phyloP scores from a whole-genome alignment of 2,797 vertebrate species.

The Pipistrellus nathusii region DNA sequence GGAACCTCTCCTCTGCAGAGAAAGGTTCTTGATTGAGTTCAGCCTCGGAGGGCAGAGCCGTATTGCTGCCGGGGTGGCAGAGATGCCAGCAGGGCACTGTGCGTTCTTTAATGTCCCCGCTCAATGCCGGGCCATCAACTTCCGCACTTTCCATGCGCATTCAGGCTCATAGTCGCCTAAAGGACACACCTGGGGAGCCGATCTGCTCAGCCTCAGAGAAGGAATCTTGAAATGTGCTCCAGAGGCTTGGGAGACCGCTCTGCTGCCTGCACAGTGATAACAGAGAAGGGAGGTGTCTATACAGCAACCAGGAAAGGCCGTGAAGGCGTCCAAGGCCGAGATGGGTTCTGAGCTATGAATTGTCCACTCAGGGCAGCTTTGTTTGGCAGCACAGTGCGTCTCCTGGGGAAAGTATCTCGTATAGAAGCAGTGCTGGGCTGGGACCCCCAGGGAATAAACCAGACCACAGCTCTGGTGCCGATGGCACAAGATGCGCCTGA shows the following conservation, averaged over 20 bases:
- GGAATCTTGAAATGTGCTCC: neutral
- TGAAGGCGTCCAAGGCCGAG: neutral
- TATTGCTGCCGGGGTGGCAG: neutral
- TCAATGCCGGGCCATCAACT: neutral
- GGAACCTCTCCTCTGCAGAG: neutral
- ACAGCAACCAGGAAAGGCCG: neutral
- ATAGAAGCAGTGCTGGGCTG: neutral
- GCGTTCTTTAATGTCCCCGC: slow-evolving; percentile 10
- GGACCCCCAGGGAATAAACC: neutral
- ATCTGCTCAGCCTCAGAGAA: neutral
- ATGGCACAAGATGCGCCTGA: fast-evolving
- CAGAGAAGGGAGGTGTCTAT: neutral
- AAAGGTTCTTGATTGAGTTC: neutral
- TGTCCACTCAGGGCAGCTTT: neutral
- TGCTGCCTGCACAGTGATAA: neutral
- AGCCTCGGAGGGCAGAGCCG: neutral
- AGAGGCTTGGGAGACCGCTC: neutral
- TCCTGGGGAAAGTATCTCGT: neutral
- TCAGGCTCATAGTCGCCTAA: neutral
- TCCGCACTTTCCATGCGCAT: neutral
- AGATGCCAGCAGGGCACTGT: neutral
- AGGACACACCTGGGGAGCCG: neutral
- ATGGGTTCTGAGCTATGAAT: neutral
- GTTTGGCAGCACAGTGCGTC: fast-evolving
- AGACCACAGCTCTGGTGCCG: neutral